Conservation (phyloP, 2,113 vertebrate species). For the Mionectes macconnelli region DNA sequence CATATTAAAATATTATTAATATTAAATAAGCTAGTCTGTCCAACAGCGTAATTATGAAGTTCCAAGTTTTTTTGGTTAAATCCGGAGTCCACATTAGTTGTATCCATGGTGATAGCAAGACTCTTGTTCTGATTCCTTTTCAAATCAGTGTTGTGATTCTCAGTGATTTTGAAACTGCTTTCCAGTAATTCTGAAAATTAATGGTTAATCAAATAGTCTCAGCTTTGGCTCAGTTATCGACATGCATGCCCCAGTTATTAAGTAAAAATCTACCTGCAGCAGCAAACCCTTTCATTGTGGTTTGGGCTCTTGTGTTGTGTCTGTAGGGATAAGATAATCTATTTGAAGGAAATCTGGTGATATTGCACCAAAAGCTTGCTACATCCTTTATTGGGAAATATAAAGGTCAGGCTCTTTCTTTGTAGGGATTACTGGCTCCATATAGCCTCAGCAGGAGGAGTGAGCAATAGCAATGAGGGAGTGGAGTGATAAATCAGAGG, state of each 20-base stretch:
- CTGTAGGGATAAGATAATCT: background rate
- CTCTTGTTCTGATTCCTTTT: background rate
- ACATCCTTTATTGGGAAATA: background rate
- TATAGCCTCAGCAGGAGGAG: background rate
- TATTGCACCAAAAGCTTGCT: slow-evolving; percentile 9
- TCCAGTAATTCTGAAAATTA: background rate
- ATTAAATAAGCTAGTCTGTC: background rate
- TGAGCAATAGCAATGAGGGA: slow-evolving; percentile 17
- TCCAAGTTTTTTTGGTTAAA: background rate
- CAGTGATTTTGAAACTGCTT: slow-evolving; percentile 16
- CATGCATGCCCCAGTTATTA: background rate
- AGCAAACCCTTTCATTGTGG: background rate
- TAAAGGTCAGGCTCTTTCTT: background rate
- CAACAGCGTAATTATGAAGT: background rate
- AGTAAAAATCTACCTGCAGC: background rate
- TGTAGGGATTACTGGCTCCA: background rate
- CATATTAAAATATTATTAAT: background rate
- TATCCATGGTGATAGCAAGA: slow-evolving; percentile 37
- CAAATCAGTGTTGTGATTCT: slow-evolving; percentile 4
- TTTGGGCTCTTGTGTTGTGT: background rate
- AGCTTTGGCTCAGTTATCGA: background rate
- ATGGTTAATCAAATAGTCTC: background rate
- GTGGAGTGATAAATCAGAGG: background rate
- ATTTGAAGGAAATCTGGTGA: background rate
- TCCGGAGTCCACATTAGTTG: background rate